Base-by-base conservation (phyloP, 2,113 vertebrate species). In the Rhinichthys klamathensis region DNA sequence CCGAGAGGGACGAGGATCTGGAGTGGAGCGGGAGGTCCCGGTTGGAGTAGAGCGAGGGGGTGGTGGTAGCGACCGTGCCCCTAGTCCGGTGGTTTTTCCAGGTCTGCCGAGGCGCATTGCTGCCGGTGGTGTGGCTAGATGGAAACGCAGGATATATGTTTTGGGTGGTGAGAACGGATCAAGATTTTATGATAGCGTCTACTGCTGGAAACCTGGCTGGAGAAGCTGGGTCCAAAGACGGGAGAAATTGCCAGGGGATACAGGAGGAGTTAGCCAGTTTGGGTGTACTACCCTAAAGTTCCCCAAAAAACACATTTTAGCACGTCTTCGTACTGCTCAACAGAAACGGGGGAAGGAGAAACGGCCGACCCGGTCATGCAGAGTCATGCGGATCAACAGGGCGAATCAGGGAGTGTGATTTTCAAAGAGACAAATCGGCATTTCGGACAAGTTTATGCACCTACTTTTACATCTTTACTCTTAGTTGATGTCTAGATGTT, bases 171-270 rank as follows among this genome's bases (percentile, higher is more conserved):
- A 96, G 38, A 96, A 96, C 1, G 94, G 95, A 46, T 92, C 94
- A 0, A 88, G 93, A 15, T 95, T 95, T 72, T 95, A 96, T 0
- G 94, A 95, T 90, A 95, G 94, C 0, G 94, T 96, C 67, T 96
- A 95, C 91, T 95, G 95, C 56, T 96, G 96, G 96, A 96, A 94
- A 82, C 95, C 95, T 0, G 96, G 96, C 87, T 96, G 95, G 95
- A 89, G 95, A 77, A 96, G 95, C 89, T 96, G 95, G 95, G 95
- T 96, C 7, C 95, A 95, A 92, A 93, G 95, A 84, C 91, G 95
- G 0, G 95, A 96, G 90, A 96, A 96, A 83, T 93, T 96, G 51
- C 95, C 95, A 0, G 93, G 93, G 7, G 94, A 95, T 51, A 95
- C 94, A 0, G 94, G 94, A 0, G 95, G 94, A 1, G 94, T 96